Evolutionary conservation across 1,140 invertebrate species (phyloP).

Genomic region (Drosophila eugracilis): DNA sequence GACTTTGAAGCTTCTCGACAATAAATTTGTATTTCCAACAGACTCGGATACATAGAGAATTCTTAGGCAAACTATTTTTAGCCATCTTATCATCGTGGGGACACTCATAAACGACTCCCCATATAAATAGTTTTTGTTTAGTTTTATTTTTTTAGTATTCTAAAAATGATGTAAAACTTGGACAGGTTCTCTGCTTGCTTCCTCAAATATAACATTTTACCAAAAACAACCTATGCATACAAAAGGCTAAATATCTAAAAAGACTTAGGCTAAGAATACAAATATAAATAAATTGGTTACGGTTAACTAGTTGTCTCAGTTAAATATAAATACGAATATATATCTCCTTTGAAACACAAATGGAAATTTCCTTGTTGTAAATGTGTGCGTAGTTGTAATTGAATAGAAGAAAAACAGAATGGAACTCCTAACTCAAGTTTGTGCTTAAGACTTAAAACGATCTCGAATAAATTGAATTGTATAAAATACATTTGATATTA

Average conservation of each 20-base stretch:
- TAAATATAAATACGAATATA: slow-evolving; percentile 24
- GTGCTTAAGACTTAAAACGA: slow-evolving; percentile 17
- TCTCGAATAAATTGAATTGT: slow-evolving; percentile 26
- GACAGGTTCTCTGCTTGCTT: slow-evolving; percentile 56
- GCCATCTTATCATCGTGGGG: slow-evolving; percentile 22
- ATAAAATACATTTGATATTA: slow-evolving; percentile 49
- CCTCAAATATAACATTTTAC: slow-evolving; percentile 44
- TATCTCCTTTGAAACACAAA: slow-evolving; percentile 21
- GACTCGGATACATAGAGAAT: slow-evolving; percentile 32
- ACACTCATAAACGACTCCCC: slow-evolving; percentile 33
- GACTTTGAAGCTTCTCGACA: slow-evolving; percentile 56
- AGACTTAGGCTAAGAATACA: slow-evolving; percentile 48
- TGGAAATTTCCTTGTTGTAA: slow-evolving; percentile 26
- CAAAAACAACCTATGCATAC: slow-evolving; percentile 63
- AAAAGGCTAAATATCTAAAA: slow-evolving; percentile 53
- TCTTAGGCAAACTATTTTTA: slow-evolving; percentile 25
- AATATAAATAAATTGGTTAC: slow-evolving; percentile 46
- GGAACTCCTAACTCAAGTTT: slow-evolving; percentile 19
- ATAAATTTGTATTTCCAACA: slow-evolving; percentile 23
- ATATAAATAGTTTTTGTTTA: slow-evolving; percentile 23
- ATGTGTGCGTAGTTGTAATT: slow-evolving; percentile 21
- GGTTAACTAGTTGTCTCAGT: slow-evolving; percentile 13
- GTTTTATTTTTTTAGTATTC: slow-evolving; percentile 20
- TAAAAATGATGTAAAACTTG: slow-evolving; percentile 74
- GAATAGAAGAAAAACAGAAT: slow-evolving; percentile 44